Evolutionary conservation across 1,140 invertebrate genomes (phyloP).

Genomic region (Dendrolimus punctatus): DNA sequence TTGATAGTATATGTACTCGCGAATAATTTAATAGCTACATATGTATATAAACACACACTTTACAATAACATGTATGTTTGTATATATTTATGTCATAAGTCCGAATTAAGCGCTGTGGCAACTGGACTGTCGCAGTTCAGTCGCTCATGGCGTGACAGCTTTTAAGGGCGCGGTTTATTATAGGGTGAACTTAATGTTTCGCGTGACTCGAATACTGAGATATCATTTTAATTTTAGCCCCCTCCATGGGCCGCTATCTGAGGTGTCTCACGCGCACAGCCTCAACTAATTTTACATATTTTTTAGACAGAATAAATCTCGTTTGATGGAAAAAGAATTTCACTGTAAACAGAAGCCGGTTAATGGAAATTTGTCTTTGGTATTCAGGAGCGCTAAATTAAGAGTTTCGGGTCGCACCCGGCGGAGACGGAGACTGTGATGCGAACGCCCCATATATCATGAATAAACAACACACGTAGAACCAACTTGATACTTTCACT

Average conservation of each 20-base stretch:
- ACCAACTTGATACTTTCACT: no score
- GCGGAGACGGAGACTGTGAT: no score
- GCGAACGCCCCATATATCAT: no score
- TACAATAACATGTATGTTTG: no score
- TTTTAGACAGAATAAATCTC: slow-evolving; percentile 60
- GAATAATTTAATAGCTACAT: no score
- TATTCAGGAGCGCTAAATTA: slow-evolving; percentile 44
- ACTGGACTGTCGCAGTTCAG: no score
- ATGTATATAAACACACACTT: no score
- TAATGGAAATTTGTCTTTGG: slow-evolving; percentile 63
- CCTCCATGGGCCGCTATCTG: slow-evolving; percentile 33
- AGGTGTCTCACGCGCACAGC: slow-evolving; percentile 33
- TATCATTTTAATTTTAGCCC: slow-evolving; percentile 65
- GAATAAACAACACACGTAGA: neutral
- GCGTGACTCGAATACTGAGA: slow-evolving; percentile 67
- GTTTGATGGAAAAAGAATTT: slow-evolving; percentile 64
- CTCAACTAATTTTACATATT: slow-evolving; percentile 58
- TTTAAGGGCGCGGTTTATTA: slow-evolving; percentile 63
- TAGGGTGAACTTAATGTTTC: slow-evolving; percentile 64
- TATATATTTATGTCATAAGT: no score
- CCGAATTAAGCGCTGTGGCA: no score
- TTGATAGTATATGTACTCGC: no score
- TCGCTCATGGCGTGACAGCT: no score
- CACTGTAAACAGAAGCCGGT: slow-evolving; percentile 47
- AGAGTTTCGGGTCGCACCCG: slow-evolving; percentile 6